A percentile compares a stretch with the other conserved stretches of the same genome.
Evolutionary conservation across 2,113 vertebrate species (phyloP).

Genomic region (Alectura lathami): DNA sequence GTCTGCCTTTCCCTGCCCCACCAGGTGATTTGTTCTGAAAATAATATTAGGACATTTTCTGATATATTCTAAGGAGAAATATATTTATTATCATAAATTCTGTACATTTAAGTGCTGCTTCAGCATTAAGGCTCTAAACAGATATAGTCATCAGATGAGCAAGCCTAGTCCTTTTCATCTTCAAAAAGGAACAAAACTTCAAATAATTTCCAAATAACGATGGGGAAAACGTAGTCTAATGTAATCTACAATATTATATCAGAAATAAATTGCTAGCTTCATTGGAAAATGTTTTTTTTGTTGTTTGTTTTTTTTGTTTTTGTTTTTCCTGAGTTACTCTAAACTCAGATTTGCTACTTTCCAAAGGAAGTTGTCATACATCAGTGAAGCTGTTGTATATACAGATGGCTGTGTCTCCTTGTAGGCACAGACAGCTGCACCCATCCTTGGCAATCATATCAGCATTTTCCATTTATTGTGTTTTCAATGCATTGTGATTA

Average conservation of each 20-base stretch:
- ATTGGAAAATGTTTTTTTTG: conserved; percentile 25
- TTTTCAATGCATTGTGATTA: conserved; percentile 36
- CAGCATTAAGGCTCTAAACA: background rate
- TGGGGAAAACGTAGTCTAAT: background rate
- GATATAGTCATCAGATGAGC: background rate
- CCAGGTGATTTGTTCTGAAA: background rate
- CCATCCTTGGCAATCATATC: background rate
- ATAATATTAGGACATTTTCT: background rate
- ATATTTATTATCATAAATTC: background rate
- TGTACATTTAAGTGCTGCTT: background rate
- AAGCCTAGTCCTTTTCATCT: background rate
- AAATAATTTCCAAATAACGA: background rate
- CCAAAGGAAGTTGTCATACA: conserved; percentile 24
- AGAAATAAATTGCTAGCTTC: conserved; percentile 37
- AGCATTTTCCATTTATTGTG: conserved; percentile 47
- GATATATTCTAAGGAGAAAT: background rate
- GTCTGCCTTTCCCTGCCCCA: background rate
- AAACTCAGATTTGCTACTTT: conserved; percentile 31
- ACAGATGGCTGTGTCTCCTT: conserved; percentile 36
- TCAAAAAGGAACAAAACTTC: conserved; percentile 6
- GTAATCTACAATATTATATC: background rate
- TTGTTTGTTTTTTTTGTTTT: too few relatives aligned
- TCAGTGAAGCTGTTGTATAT: background rate
- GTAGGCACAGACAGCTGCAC: conserved; percentile 18
- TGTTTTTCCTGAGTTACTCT: background rate